These are phyloP conservation scores for Ophion slaviceki DNA, from an alignment of 2,888 invertebrate species.

Conservation along the genomic window DNA sequence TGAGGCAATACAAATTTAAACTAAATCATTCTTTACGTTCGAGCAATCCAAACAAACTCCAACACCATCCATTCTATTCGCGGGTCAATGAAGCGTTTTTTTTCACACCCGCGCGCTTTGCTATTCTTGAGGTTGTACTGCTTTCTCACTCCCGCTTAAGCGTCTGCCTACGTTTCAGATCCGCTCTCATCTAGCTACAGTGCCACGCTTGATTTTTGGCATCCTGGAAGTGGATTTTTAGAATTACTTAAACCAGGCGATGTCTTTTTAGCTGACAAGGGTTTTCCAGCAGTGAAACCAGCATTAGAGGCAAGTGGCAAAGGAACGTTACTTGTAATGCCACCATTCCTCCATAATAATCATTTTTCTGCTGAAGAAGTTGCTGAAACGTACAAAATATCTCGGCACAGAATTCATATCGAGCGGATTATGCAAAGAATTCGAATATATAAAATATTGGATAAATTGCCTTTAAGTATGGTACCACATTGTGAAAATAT, in stretches of 20 bases:
- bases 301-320: constrained; percentile 28
- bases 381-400: constrained; percentile 27
- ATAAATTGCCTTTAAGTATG: constrained; percentile 41
- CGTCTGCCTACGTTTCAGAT: too few species aligned
- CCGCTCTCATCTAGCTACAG: too few species aligned
- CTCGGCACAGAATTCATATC: constrained; percentile 52
- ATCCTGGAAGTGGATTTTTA: constrained; percentile 57
- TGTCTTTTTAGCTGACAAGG: constrained; percentile 53
- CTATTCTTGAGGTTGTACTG: too few species aligned
- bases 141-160: too few species aligned
- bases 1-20: too few species aligned
- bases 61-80: too few species aligned
- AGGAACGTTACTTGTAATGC: constrained; percentile 51
- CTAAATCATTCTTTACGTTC: too few species aligned
- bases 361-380: constrained; percentile 35
- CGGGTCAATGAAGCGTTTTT: too few species aligned
- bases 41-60: too few species aligned
- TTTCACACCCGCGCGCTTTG: too few species aligned
- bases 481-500: constrained; percentile 42
- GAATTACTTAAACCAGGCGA: constrained; percentile 63
- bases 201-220: too few species aligned
- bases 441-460: constrained; percentile 35
- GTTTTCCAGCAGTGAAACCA: constrained; percentile 15
- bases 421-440: constrained; percentile 38
- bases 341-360: constrained; percentile 34